Conservation (phyloP, 2,113 vertebrate genomes). For the Mustelus asterias region DNA sequence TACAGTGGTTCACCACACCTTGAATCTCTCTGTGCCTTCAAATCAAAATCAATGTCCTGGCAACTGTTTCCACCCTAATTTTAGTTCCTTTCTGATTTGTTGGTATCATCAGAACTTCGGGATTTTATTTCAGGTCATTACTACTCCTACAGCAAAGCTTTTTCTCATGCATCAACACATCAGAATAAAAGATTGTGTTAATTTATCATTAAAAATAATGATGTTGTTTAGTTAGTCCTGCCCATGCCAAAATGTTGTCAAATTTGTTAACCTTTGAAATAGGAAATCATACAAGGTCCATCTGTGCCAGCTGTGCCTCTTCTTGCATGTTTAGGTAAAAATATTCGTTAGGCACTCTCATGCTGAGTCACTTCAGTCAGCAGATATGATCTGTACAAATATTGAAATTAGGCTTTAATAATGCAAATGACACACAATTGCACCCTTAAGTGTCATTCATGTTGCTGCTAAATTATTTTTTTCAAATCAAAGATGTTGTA, state of each 20-base stretch:
- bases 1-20: too few relatives aligned
- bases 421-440: background rate
- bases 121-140: background rate
- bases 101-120: background rate
- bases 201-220: background rate
- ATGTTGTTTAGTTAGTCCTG: background rate
- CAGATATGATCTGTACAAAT: background rate
- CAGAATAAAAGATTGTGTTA: background rate
- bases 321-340: background rate
- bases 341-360: background rate
- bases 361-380: background rate
- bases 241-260: conserved; percentile 1
- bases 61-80: background rate
- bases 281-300: background rate
- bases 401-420: background rate
- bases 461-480: background rate
- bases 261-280: background rate
- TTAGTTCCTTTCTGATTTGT: background rate
- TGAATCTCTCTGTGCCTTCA: background rate
- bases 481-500: background rate
- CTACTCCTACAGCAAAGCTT: background rate
- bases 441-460: background rate
- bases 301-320: background rate
- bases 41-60: background rate
- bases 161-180: background rate